A percentile compares a stretch with the other conserved stretches of the same genome.
These are phyloP conservation scores for Lasius fuliginosus DNA, from an alignment of 2,888 invertebrate species.

Conservation along the genomic window DNA sequence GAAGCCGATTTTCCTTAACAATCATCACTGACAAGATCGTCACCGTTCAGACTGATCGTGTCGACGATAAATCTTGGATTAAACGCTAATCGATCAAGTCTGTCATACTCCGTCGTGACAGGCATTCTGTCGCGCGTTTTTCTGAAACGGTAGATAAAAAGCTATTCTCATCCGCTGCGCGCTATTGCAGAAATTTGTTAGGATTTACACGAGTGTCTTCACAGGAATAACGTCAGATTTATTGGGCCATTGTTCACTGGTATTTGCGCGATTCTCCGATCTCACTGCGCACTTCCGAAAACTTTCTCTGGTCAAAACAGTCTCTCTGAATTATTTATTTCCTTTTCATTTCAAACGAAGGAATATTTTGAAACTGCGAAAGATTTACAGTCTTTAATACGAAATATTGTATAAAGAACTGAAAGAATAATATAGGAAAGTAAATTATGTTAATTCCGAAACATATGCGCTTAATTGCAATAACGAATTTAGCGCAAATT, in stretches of 20 bases:
- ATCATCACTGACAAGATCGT: slow-evolving; percentile 38
- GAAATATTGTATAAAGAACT: not conserved
- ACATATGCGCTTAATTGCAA: not conserved
- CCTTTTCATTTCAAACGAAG: not conserved
- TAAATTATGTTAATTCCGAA: not conserved
- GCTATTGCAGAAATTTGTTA: slow-evolving; percentile 40
- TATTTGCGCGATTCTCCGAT: slow-evolving; percentile 32
- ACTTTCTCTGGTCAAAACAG: slow-evolving; percentile 30
- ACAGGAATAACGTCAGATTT: slow-evolving; percentile 33
- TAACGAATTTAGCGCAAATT: not conserved
- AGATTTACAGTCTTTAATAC: not conserved
- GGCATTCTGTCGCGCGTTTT: not conserved
- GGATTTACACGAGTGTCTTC: slow-evolving; percentile 41
- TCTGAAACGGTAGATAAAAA: slow-evolving; percentile 24
- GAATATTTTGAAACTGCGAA: not conserved
- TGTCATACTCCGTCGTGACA: slow-evolving; percentile 9
- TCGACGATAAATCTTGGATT: slow-evolving; percentile 35
- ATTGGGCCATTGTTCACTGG: slow-evolving; percentile 40
- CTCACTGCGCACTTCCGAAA: slow-evolving; percentile 1
- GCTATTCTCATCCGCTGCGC: slow-evolving; percentile 16
- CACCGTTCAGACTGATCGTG: slow-evolving; percentile 34
- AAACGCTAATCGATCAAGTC: slow-evolving; percentile 38
- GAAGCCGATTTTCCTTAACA: slow-evolving; percentile 68
- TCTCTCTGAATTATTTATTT: slow-evolving; percentile 6
- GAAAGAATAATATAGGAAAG: not conserved